Conservation (phyloP, 2,888 invertebrate species). For the Drosophila mercatorum region DNA sequence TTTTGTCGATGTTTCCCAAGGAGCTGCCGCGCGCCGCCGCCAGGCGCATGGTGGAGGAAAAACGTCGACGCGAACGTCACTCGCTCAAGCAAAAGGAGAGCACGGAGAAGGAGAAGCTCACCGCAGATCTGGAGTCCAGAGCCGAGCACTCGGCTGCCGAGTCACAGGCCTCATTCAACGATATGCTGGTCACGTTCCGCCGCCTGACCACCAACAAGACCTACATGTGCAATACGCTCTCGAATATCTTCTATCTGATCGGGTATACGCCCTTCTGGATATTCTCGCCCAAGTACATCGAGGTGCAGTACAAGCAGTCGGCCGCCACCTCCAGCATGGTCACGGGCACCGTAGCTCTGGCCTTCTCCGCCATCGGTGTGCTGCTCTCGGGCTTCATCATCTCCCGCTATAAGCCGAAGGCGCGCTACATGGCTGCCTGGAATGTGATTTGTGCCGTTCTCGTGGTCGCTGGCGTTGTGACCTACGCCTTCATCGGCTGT, state of each 20-base stretch:
- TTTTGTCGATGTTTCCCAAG: slow-evolving; percentile 89
- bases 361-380: slow-evolving; percentile 89
- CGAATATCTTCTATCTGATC: slow-evolving; percentile 90
- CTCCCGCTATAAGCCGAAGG: slow-evolving; percentile 88
- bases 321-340: slow-evolving; percentile 88
- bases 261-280: slow-evolving; percentile 92
- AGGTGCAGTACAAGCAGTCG: slow-evolving; percentile 91
- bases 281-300: slow-evolving; percentile 93
- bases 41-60: slow-evolving; percentile 85
- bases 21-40: slow-evolving; percentile 88
- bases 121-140: slow-evolving; percentile 55
- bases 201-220: slow-evolving; percentile 88
- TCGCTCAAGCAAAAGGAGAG: slow-evolving; percentile 55
- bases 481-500: slow-evolving; percentile 89
- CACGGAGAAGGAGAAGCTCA: slow-evolving; percentile 63
- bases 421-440: slow-evolving; percentile 89
- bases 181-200: slow-evolving; percentile 88
- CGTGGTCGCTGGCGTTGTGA: slow-evolving; percentile 87
- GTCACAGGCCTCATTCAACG: slow-evolving; percentile 85
- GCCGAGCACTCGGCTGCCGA: slow-evolving; percentile 46
- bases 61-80: slow-evolving; percentile 66
- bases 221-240: slow-evolving; percentile 90
- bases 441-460: slow-evolving; percentile 88
- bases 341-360: slow-evolving; percentile 89
- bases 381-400: slow-evolving; percentile 89